phyloP scores from a whole-genome alignment of 2,888 invertebrate genomes.

The Plusia festucae region DNA sequence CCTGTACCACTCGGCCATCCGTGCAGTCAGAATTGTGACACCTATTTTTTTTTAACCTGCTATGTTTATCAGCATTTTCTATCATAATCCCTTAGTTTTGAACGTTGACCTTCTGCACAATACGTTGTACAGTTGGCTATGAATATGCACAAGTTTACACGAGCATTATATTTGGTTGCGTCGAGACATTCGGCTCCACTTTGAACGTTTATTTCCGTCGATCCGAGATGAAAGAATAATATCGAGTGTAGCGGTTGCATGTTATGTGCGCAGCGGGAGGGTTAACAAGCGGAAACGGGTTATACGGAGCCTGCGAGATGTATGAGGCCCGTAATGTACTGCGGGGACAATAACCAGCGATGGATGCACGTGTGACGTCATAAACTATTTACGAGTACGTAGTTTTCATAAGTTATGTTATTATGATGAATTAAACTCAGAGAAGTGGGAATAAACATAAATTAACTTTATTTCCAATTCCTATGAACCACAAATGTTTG shows the following conservation, averaged over 20 bases:
- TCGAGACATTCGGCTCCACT: slow-evolving; percentile 46
- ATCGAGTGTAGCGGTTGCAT: slow-evolving; percentile 10
- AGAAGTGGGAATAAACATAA: too few relatives aligned
- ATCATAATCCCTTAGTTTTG: not conserved
- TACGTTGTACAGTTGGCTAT: not conserved
- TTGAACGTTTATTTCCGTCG: slow-evolving; percentile 51
- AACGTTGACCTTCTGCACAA: slow-evolving; percentile 21
- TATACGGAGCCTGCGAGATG: not conserved
- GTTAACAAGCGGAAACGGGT: not conserved
- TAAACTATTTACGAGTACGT: not conserved
- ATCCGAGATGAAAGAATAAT: slow-evolving; percentile 46
- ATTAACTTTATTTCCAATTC: too few relatives aligned
- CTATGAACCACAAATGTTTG: too few relatives aligned
- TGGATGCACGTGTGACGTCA: not conserved
- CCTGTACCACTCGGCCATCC: too few relatives aligned
- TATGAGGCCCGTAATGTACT: not conserved
- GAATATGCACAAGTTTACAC: slow-evolving; percentile 49
- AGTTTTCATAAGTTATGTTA: not conserved
- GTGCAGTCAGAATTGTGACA: too few relatives aligned
- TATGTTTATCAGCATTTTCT: too few relatives aligned
- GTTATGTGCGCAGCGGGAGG: slow-evolving; percentile 7
- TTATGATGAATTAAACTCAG: too few relatives aligned
- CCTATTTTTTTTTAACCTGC: too few relatives aligned
- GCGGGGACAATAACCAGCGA: not conserved
- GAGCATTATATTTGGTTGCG: slow-evolving; percentile 43